Conservation (phyloP, 1,140 invertebrate genomes). For the Ceratina japonica region DNA sequence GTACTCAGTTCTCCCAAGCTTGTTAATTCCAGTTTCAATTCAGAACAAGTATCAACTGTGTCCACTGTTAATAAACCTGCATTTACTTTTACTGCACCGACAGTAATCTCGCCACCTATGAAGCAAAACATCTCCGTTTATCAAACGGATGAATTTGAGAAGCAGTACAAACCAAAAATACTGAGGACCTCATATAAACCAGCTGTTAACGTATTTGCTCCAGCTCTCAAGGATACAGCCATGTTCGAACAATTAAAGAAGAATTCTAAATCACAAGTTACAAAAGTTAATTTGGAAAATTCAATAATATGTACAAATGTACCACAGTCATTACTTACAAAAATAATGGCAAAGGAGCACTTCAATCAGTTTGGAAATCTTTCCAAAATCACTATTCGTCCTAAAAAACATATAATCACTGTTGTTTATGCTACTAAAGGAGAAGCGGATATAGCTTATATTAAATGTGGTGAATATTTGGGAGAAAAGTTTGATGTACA, state of each 20-base stretch:
- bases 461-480: constrained; percentile 81
- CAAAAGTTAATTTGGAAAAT: constrained; percentile 58
- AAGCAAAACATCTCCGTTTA: neutral
- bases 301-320: constrained; percentile 81
- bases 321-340: constrained; percentile 82
- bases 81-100: constrained; percentile 58
- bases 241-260: constrained; percentile 63
- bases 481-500: constrained; percentile 82
- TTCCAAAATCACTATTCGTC: constrained; percentile 81
- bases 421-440: constrained; percentile 82
- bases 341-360: constrained; percentile 82
- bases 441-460: constrained; percentile 81
- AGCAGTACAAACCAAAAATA: constrained; percentile 56
- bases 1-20: constrained; percentile 52
- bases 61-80: constrained; percentile 15
- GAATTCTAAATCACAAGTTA: constrained; percentile 55
- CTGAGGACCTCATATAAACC: constrained; percentile 52
- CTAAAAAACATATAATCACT: constrained; percentile 81
- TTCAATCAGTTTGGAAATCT: constrained; percentile 84
- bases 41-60: constrained; percentile 49
- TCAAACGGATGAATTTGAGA: constrained; percentile 23
- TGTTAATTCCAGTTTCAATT: constrained; percentile 35
- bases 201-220: constrained; percentile 53
- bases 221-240: constrained; percentile 56
- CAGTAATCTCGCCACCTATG: constrained; percentile 55